phyloP scores from a whole-genome alignment of 2,888 invertebrate genomes.

The Zonitis immaculata region DNA sequence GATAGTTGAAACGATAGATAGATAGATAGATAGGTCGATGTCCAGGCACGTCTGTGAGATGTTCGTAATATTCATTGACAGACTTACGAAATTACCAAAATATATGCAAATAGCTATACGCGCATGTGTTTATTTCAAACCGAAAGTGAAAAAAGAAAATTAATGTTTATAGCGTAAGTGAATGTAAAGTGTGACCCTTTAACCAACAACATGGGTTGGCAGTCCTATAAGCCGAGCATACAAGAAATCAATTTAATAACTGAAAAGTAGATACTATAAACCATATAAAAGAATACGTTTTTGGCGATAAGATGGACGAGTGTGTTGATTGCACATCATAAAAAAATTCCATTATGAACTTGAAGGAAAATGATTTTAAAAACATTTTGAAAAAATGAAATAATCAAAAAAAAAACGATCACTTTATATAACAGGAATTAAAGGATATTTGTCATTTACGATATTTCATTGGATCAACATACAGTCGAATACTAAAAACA shows the following conservation, averaged over 20 bases:
- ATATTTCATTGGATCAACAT: slow-evolving; percentile 29
- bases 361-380: slow-evolving; percentile 33
- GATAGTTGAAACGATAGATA: background rate
- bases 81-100: slow-evolving; percentile 38
- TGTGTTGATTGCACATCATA: slow-evolving; percentile 40
- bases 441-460: slow-evolving; percentile 39
- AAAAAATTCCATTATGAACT: slow-evolving; percentile 28
- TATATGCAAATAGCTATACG: slow-evolving; percentile 38
- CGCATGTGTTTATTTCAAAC: slow-evolving; percentile 38
- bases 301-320: slow-evolving; percentile 43
- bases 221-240: slow-evolving; percentile 33
- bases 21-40: slow-evolving; percentile 26
- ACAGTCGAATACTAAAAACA: background rate
- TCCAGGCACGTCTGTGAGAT: slow-evolving; percentile 12
- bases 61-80: slow-evolving; percentile 34
- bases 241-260: slow-evolving; percentile 41
- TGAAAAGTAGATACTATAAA: slow-evolving; percentile 31
- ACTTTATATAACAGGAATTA: slow-evolving; percentile 33
- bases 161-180: slow-evolving; percentile 42
- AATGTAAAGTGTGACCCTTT: slow-evolving; percentile 37
- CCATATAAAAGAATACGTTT: slow-evolving; percentile 43
- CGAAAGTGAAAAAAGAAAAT: slow-evolving; percentile 41
- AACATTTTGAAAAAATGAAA: slow-evolving; percentile 35
- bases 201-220: slow-evolving; percentile 34
- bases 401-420: slow-evolving; percentile 31